phyloP scores from a whole-genome alignment of 1,140 invertebrate genomes.

The Mycetomoellerius zeteki region DNA sequence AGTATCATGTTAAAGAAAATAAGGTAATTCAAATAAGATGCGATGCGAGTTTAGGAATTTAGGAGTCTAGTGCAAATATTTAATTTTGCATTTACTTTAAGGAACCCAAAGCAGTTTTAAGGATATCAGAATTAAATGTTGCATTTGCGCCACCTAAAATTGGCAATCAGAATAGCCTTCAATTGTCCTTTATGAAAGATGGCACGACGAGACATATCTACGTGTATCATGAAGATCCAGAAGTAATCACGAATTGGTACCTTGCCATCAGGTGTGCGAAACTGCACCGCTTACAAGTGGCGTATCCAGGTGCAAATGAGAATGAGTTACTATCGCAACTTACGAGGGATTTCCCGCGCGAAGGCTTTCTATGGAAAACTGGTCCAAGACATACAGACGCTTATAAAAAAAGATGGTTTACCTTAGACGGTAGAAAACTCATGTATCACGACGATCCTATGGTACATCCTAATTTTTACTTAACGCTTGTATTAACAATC shows the following conservation, averaged over 20 bases:
- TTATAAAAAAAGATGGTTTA: slow-evolving; percentile 95
- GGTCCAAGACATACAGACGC: slow-evolving; percentile 93
- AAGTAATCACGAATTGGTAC: slow-evolving; percentile 96
- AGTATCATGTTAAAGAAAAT: slow-evolving; percentile 95
- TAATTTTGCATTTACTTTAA: slow-evolving; percentile 80
- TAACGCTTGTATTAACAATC: neutral
- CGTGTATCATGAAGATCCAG: slow-evolving; percentile 94
- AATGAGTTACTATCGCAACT: slow-evolving; percentile 92
- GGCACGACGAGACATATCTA: slow-evolving; percentile 95
- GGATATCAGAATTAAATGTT: slow-evolving; percentile 94
- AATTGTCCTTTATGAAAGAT: slow-evolving; percentile 94
- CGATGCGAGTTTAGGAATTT: neutral
- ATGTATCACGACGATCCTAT: slow-evolving; percentile 96
- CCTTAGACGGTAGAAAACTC: slow-evolving; percentile 94
- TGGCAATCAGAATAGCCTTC: slow-evolving; percentile 92
- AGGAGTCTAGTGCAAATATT: neutral
- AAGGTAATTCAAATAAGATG: slow-evolving; percentile 82
- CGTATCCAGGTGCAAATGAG: slow-evolving; percentile 93
- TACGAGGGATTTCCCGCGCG: slow-evolving; percentile 93
- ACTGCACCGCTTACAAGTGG: slow-evolving; percentile 93
- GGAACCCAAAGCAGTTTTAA: slow-evolving; percentile 94
- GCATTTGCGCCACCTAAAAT: slow-evolving; percentile 95
- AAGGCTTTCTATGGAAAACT: slow-evolving; percentile 97
- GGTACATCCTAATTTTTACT: slow-evolving; percentile 81
- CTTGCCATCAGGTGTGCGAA: slow-evolving; percentile 95